Evolutionary conservation across 1,140 invertebrate species (phyloP).

Genomic region (Aphidius ervi): DNA sequence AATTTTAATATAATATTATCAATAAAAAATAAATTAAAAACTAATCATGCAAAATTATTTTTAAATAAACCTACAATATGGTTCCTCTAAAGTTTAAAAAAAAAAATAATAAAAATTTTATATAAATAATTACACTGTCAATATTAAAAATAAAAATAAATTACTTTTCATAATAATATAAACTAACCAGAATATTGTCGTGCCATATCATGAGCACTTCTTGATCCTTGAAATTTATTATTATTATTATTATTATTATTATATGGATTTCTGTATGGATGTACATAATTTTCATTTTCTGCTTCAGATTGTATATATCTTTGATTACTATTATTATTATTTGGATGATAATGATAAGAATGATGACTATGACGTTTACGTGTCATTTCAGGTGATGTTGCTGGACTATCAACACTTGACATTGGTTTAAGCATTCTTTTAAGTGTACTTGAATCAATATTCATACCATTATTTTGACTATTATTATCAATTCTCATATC

Average conservation of each 20-base stretch:
- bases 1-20: neutral
- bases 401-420: slow-evolving; percentile 79
- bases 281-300: slow-evolving; percentile 48
- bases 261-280: slow-evolving; percentile 46
- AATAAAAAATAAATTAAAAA: neutral
- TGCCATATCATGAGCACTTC: slow-evolving; percentile 49
- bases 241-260: slow-evolving; percentile 54
- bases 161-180: neutral
- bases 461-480: slow-evolving; percentile 53
- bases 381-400: slow-evolving; percentile 83
- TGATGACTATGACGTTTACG: slow-evolving; percentile 63
- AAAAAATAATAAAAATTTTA: neutral
- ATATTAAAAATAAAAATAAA: neutral
- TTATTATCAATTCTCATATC: slow-evolving; percentile 67
- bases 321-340: slow-evolving; percentile 46
- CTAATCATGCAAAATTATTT: too few species aligned
- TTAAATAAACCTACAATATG: too few species aligned
- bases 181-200: slow-evolving; percentile 43
- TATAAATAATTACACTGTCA: neutral
- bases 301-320: slow-evolving; percentile 51
- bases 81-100: too few species aligned
- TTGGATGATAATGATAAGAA: slow-evolving; percentile 55
- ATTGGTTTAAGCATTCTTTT: slow-evolving; percentile 93
- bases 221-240: slow-evolving; percentile 56
- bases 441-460: slow-evolving; percentile 77